These are phyloP conservation scores for Epinephelus coioides DNA, from an alignment of 2,797 vertebrate species.

Conservation along the genomic window DNA sequence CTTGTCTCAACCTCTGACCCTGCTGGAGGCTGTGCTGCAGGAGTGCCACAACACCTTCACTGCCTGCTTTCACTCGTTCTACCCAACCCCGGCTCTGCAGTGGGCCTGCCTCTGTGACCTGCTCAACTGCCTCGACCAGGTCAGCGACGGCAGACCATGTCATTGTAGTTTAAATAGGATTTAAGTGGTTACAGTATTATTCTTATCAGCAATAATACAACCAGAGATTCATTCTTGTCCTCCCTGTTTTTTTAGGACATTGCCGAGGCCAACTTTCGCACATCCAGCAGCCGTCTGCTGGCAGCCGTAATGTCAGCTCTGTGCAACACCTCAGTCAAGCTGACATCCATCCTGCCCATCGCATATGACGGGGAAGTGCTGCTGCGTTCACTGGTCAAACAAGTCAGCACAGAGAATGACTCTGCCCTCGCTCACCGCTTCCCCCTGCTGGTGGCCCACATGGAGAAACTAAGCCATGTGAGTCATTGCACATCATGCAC, in stretches of 20 bases:
- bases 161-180: not conserved
- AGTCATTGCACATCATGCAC: constrained; percentile 46
- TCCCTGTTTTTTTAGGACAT: constrained; percentile 89
- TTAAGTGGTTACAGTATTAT: too few species aligned
- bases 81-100: constrained; percentile 96
- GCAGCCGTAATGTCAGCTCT: constrained; percentile 99
- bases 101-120: constrained; percentile 99
- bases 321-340: constrained; percentile 96
- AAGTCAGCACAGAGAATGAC: constrained; percentile 99
- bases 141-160: constrained; percentile 51
- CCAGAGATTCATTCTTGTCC: not conserved
- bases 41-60: constrained; percentile 99
- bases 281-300: constrained; percentile 96
- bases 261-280: constrained; percentile 98
- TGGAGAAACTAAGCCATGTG: constrained; percentile 99
- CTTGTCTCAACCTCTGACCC: constrained; percentile 94
- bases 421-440: constrained; percentile 97
- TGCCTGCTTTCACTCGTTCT: constrained; percentile 98
- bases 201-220: too few species aligned
- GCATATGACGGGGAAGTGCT: constrained; percentile 97
- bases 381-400: constrained; percentile 95
- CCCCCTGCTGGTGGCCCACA: constrained; percentile 96
- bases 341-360: constrained; percentile 98
- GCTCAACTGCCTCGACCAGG: constrained; percentile 98
- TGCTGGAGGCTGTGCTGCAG: constrained; percentile 97